These are phyloP conservation scores for Mythimna vitellina DNA, from an alignment of 2,888 invertebrate species.

Conservation along the genomic window DNA sequence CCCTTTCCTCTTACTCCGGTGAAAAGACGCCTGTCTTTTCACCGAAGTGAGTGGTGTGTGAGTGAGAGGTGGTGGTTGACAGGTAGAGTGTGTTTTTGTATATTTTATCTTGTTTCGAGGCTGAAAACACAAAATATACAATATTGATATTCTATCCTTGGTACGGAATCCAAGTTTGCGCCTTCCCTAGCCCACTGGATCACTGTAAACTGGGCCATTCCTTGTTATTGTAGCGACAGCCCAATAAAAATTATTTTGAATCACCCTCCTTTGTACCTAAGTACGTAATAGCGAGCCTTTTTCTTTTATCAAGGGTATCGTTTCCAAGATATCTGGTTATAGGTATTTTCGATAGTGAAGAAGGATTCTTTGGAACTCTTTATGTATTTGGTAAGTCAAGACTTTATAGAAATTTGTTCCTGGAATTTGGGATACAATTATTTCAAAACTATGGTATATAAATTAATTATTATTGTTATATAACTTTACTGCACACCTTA, in stretches of 20 bases:
- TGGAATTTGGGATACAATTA: background rate
- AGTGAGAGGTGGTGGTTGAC: too few relatives aligned
- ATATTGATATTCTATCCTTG: background rate
- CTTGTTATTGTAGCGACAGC: constrained; percentile 53
- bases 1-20: too few relatives aligned
- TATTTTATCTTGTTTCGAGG: too few relatives aligned
- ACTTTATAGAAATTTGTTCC: background rate
- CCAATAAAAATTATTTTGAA: constrained; percentile 59
- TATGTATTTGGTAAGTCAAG: background rate
- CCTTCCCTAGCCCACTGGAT: constrained; percentile 41
- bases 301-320: constrained; percentile 37
- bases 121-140: background rate
- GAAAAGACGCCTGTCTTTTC: too few relatives aligned
- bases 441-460: background rate
- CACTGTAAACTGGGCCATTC: constrained; percentile 52
- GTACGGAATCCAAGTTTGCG: constrained; percentile 37
- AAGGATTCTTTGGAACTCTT: background rate
- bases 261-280: constrained; percentile 48
- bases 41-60: too few relatives aligned
- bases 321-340: constrained; percentile 17
- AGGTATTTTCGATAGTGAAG: constrained; percentile 8
- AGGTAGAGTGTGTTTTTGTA: too few relatives aligned
- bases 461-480: too few relatives aligned
- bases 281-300: constrained; percentile 38
- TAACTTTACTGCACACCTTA: too few relatives aligned